A percentile compares a stretch with the other conserved stretches of the same genome.
Conservation (phyloP, 2,888 invertebrate species). For the Leptinotarsa peninsularis region DNA sequence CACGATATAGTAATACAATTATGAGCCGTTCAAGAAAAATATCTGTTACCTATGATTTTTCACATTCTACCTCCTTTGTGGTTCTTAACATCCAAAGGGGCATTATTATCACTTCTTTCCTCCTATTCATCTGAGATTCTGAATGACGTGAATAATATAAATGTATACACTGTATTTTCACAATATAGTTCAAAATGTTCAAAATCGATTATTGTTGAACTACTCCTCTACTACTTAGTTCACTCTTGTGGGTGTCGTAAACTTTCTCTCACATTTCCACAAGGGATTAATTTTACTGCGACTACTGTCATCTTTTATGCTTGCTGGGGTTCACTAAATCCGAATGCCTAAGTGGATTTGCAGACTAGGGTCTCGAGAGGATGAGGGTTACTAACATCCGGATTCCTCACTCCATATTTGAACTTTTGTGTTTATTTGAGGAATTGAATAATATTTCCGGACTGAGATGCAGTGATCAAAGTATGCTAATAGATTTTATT, state of each 20-base stretch:
- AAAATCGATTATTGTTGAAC: neutral
- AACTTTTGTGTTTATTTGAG: neutral
- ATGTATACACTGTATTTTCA: no score
- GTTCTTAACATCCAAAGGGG: no score
- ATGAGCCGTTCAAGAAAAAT: no score
- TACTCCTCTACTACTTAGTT: neutral
- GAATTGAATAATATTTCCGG: neutral
- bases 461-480: neutral
- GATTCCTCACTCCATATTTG: neutral
- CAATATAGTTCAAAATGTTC: no score
- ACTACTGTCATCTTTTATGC: conserved; percentile 40
- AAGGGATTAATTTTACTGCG: conserved; percentile 37
- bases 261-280: conserved; percentile 30
- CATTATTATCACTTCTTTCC: no score
- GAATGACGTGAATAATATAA: no score
- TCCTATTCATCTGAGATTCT: no score
- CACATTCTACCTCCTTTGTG: no score
- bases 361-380: neutral
- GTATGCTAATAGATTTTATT: neutral
- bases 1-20: no score
- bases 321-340: conserved; percentile 19
- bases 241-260: neutral
- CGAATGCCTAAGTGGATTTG: conserved; percentile 7
- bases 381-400: conserved; percentile 6
- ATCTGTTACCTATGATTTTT: no score